Base-by-base conservation (phyloP, 2,888 invertebrate species). In the Plebejus melissa region DNA sequence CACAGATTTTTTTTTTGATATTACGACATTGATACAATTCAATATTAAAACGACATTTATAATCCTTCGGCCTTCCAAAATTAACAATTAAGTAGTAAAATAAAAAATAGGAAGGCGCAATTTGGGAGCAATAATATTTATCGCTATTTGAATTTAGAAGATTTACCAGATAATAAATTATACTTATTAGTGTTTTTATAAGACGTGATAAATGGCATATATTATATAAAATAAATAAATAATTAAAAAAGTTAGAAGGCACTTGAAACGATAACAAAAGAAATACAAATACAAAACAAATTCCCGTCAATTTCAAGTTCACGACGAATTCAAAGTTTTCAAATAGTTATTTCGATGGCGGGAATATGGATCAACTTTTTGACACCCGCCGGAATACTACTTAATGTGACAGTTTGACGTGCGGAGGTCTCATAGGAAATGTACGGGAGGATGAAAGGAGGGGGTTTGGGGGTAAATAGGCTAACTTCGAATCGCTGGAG, bases 401-500 rank as follows among this genome's bases (percentile, higher is more conserved):
- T 22, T 41, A 70, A 41, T 70, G 70, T 70, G 70, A 70, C 70
- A 70, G 69, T 70, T 69, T 69, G 69, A 69, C 69, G 41, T n/a
- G 69, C 38, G 69, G 69, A 69, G 69, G 70, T 70, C 70, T 70
- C 70, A 70, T 70, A 70, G 70, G 70, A 41, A 70, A 70, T 70
- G 41, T 70, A n/a, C 9, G 70, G 2, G 36, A 41, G 36, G 32
- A n/a, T 46, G 11, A 46, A 46, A 0, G 9, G 9, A 9, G 69
- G 9, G 3, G 16, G 69, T 32, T 32, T 32, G 32, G 36, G 6
- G 69, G 7, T 36, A 70, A 70, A 70, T 70, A 41, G 70, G 22
- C 70, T 41, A 70, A 70, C 70, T 41, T 22, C 70, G 38, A 11
- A 41, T 41, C 7, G 65, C 70, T 41, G 70, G 41, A 70, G 70